Base-by-base conservation (phyloP, 2,888 invertebrate species). In the Drosophila nr. fundita region DNA sequence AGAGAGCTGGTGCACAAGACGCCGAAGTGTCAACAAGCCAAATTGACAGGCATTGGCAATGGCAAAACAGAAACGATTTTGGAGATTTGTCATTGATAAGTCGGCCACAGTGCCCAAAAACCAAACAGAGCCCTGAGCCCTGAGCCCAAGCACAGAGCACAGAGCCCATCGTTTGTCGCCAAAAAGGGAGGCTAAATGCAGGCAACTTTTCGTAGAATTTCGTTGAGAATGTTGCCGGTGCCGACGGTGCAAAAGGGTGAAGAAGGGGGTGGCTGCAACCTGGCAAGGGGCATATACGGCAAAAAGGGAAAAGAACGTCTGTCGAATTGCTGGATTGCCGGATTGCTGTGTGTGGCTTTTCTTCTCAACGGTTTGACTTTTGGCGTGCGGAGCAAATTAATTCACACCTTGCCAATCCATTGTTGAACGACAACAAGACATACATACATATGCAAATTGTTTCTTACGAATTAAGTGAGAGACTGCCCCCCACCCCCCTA, bases 401-500 rank as follows among this genome's bases (percentile, higher is more conserved):
- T 91, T 91, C 91, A 91, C 91, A 91, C 91, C 91, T 91, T 90
- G 82, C 87, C 84, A 87, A 87, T 80, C 87, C 85, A 89, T 88
- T 89, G 87, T 89, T 80, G 78, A 77, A 80, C 68, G 84, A 75
- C 85, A 80, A 73, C 75, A 62, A 34, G 27, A 60, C 42, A 63
- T 49, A 82, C 79, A 82, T 78, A 80, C 80, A 85, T 90, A 90
- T 91, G 91, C 90, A 90, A 91, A 91, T 91, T 90, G 89, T 85
- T 91, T 91, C 91, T 86, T 84, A 76, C 83, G 91, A 90, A 90
- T 78, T 69, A 82, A 76, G 74, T 66, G 76, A 73, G 30, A 30
- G 36, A 29, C 38, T n/a, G 63, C 67, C 53, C 50, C 59, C 49
- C 34, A 4, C 10, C 11, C 27, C 36, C 49, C 34, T 8, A 32